A percentile compares a stretch with the other conserved stretches of the same genome.
phyloP scores from a whole-genome alignment of 2,888 invertebrate genomes.

The Cancer borealis region DNA sequence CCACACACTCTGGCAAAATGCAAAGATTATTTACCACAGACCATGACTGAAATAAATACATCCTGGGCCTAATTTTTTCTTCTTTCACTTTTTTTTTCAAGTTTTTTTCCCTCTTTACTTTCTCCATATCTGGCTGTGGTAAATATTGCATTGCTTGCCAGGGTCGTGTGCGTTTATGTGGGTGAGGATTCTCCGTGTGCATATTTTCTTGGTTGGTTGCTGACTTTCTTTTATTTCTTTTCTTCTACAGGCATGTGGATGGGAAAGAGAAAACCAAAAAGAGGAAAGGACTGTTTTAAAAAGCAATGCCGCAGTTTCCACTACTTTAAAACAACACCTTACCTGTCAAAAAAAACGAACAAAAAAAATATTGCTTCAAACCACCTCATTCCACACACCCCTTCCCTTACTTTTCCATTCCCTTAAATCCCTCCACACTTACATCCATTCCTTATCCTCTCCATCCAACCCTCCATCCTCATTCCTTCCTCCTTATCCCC shows the following conservation, averaged over 20 bases:
- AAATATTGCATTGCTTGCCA: slow-evolving; percentile 14
- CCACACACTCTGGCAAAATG: background rate
- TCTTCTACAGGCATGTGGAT: slow-evolving; percentile 77
- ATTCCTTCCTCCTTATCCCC: background rate
- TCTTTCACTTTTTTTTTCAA: background rate
- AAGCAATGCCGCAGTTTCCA: slow-evolving; percentile 57
- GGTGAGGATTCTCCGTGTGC: slow-evolving; percentile 38
- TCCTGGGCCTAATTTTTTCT: background rate
- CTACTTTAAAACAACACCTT: slow-evolving; percentile 60
- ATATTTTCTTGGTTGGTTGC: slow-evolving; percentile 62
- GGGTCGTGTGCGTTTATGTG: background rate
- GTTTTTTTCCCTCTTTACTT: background rate
- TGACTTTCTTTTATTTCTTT: slow-evolving; percentile 71
- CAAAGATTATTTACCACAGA: background rate
- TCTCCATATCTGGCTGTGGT: background rate
- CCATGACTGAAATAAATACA: background rate
- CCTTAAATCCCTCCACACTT: background rate
- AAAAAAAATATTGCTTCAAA: background rate
- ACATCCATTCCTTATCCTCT: background rate
- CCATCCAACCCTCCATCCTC: background rate
- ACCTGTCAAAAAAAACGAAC: background rate
- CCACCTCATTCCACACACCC: background rate
- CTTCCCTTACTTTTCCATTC: background rate
- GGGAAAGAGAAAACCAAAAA: slow-evolving; percentile 77
- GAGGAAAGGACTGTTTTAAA: slow-evolving; percentile 77